Base-by-base conservation (phyloP, 2,888 invertebrate species). In the Dryadula phaetusa region DNA sequence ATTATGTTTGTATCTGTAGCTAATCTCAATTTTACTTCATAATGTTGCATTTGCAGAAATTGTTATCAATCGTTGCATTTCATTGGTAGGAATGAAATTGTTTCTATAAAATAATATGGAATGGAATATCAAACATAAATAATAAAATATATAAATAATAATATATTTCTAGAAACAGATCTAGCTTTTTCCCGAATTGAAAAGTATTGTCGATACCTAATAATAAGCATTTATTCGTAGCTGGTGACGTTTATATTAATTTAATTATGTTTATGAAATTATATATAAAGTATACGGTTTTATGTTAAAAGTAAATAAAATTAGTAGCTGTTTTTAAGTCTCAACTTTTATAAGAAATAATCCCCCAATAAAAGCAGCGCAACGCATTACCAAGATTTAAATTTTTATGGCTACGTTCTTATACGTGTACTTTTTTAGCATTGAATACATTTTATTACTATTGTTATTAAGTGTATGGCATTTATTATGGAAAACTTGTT, bases 401-500 rank as follows among this genome's bases (percentile, higher is more conserved):
- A 22, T 40, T 56, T 40, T 47, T 20, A 56, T 25, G 44, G 28
- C 7, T 54, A 49, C 5, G 18, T 42, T 52, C 18, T n/a, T 46
- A 28, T 49, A 42, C 18, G 14, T 32, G 22, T 65, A 52, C 52
- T 58, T 56, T 18, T 64, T 64, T 25, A 56, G 56, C 46, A 56
- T 47, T 56, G 64, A 56, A 25, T 56, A 40, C 37, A 64, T 56
- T 64, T 64, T 56, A 47, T 64, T 47, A 18, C 22, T 34, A 34
- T 56, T 64, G 32, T 56, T 56, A 64, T 64, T 49, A 60, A 60
- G 47, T 58, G 34, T 25, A 47, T 20, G 56, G 47, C 47, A 47
- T 64, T 64, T 64, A 49, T 64, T 64, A 64, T 58, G 64, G 49
- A 34, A 49, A 64, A 65, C 28, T 65, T 58, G 42, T 42, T 58